Percentiles rank a stretch among this genome's conserved stretches.
These are phyloP conservation scores for Tromatobia lineatoria DNA, from an alignment of 2,888 invertebrate genomes.

Conservation along the genomic window DNA sequence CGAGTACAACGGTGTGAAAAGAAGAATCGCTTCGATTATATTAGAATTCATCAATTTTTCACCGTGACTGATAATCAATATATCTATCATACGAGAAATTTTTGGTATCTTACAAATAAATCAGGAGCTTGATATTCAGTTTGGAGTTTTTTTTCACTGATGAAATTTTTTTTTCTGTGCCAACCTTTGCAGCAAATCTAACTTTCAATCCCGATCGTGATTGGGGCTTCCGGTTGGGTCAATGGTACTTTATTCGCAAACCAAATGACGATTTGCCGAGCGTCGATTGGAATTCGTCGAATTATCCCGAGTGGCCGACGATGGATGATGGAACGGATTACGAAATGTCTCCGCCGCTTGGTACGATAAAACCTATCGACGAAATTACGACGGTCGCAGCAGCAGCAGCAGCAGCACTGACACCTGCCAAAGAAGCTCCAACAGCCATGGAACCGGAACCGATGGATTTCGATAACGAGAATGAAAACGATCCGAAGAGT, in stretches of 20 bases:
- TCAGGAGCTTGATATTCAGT: too few species aligned
- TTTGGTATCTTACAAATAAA: too few species aligned
- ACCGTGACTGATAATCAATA: too few species aligned
- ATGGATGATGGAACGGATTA: constrained; percentile 20
- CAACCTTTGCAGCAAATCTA: constrained; percentile 72
- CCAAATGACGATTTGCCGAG: constrained; percentile 1
- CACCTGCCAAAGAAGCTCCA: constrained; percentile 12
- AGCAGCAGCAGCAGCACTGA: constrained; percentile 19
- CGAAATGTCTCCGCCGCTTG: constrained; percentile 26
- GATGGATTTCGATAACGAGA: constrained; percentile 49
- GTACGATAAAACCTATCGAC: constrained; percentile 11
- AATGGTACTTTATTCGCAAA: constrained; percentile 79
- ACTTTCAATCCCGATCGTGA: constrained; percentile 75
- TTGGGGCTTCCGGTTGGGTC: constrained; percentile 78
- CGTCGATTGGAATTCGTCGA: constrained; percentile 30
- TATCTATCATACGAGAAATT: too few species aligned
- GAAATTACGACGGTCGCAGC: not conserved
- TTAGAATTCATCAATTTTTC: too few species aligned
- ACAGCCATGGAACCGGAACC: constrained; percentile 7
- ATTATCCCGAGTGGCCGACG: constrained; percentile 56
- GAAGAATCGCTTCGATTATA: too few species aligned
- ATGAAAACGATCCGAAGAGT: not conserved
- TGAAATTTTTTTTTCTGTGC: not conserved
- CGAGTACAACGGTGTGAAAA: too few species aligned
- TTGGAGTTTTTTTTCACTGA: too few species aligned